These are phyloP conservation scores for Coreius guichenoti DNA, from an alignment of 2,797 vertebrate species.

Conservation along the genomic window DNA sequence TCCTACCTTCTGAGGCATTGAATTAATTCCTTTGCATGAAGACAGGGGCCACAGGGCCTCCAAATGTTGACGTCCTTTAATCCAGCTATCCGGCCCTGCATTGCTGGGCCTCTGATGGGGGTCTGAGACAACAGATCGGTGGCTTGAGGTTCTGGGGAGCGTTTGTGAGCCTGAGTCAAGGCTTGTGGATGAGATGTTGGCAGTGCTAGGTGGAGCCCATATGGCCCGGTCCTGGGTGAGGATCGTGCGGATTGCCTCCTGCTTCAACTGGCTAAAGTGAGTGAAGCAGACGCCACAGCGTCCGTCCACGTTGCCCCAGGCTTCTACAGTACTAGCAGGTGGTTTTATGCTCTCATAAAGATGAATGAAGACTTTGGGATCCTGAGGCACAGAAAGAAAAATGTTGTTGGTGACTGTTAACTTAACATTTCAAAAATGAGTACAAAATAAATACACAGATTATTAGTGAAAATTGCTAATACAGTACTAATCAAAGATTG, in stretches of 20 bases:
- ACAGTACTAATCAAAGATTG: background rate
- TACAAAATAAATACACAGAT: background rate
- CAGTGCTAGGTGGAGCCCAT: slow-evolving; percentile 78
- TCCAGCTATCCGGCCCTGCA: slow-evolving; percentile 83
- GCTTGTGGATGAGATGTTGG: slow-evolving; percentile 61
- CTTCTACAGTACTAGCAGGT: slow-evolving; percentile 85
- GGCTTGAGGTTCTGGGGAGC: slow-evolving; percentile 81
- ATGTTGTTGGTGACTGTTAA: background rate
- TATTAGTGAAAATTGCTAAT: background rate
- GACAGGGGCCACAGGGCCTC: slow-evolving; percentile 79
- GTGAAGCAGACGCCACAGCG: slow-evolving; percentile 90
- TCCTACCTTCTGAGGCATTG: slow-evolving; percentile 83
- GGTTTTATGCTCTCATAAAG: slow-evolving; percentile 91
- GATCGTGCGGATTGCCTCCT: slow-evolving; percentile 93
- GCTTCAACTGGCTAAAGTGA: slow-evolving; percentile 90
- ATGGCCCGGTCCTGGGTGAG: slow-evolving; percentile 85
- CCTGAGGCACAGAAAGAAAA: slow-evolving; percentile 75
- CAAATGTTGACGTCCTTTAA: slow-evolving; percentile 90
- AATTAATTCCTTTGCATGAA: slow-evolving; percentile 82
- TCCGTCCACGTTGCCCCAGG: slow-evolving; percentile 86
- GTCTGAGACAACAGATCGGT: slow-evolving; percentile 78
- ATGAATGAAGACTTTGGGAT: slow-evolving; percentile 81
- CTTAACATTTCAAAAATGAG: background rate
- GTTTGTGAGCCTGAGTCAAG: slow-evolving; percentile 74
- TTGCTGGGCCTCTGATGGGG: slow-evolving; percentile 85